phyloP scores from a whole-genome alignment of 2,888 invertebrate species.

The Dryobotodes eremita region DNA sequence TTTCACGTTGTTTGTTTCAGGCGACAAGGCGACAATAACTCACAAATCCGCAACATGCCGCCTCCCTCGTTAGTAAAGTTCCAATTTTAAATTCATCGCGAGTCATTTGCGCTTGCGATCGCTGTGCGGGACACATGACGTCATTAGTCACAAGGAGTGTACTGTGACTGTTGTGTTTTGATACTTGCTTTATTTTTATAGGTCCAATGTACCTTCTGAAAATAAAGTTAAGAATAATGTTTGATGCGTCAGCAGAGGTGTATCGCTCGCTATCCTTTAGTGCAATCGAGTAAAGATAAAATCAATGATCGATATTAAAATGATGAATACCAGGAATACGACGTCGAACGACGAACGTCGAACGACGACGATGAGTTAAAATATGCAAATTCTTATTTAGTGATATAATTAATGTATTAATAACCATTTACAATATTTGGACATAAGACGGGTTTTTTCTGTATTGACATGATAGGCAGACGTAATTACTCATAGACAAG shows the following conservation, averaged over 20 bases:
- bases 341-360: too few species aligned
- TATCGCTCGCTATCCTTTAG: background rate
- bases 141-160: slow-evolving; percentile 85
- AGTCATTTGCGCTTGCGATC: slow-evolving; percentile 88
- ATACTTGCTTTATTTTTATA: slow-evolving; percentile 63
- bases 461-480: too few species aligned
- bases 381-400: too few species aligned
- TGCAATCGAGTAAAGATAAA: slow-evolving; percentile 1
- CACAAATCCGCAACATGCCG: slow-evolving; percentile 77
- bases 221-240: background rate
- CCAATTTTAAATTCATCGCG: slow-evolving; percentile 90
- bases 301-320: background rate
- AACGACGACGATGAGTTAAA: too few species aligned
- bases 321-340: background rate
- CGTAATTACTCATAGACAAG: too few species aligned
- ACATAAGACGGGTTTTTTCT: too few species aligned
- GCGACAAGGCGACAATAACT: slow-evolving; percentile 79
- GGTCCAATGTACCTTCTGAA: background rate
- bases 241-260: background rate
- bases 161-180: slow-evolving; percentile 68
- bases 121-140: slow-evolving; percentile 90
- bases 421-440: too few species aligned
- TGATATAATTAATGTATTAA: too few species aligned
- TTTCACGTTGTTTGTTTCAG: slow-evolving; percentile 63
- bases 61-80: slow-evolving; percentile 88